Evolutionary conservation across 1,140 invertebrate genomes (phyloP), one percentile per base, ranked within the genome.

Genomic region (Drosophila littoralis): DNA sequence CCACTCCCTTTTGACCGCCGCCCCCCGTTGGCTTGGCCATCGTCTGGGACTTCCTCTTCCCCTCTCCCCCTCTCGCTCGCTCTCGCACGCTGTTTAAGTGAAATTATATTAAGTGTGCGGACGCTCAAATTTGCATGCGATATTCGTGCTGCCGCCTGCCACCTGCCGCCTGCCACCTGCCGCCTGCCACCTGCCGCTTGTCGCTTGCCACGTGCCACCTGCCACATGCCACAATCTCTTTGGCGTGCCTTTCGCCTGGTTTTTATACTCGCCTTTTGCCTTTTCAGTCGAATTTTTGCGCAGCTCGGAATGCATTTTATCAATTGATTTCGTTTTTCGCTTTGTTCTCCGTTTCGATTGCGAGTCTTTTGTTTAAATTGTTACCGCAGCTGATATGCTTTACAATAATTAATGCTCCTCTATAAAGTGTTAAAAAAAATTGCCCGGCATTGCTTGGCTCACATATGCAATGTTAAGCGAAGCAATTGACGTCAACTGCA

Each of bases 41-140:
- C 32, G 28, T 6, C 48, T 51, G 13, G 6, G 28, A 4, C 43
- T 22, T 7, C n/a, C 40, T 43, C 10, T 57, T 7, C 9, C 17
- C 28, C 13, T 33, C 9, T 1, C n/a, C 28, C 17, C 38, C 15
- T 46, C 45, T 42, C 35, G 1, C 46, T 28, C 22, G 1, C 36
- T 7, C 8, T 17, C 7, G 28, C 38, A 43, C 12, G 28, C 58
- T 51, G 57, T 82, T 86, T 88, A 88, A 88, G 83, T 86, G 83
- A 86, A 86, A 88, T 86, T 86, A 86, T 88, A 86, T 88, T 88
- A 88, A 88, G 83, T 86, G 79, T 79, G 83, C 79, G 83, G 83
- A 82, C 83, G 72, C 33, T 88, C 66, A 70, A 86, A 86, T 86
- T 86, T 86, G 83, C 83, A 86, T 86, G 84, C 79, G 68, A 86